These are phyloP conservation scores for Loris lydekkerianus DNA, from an alignment of 2,797 vertebrate species.

Conservation along the genomic window DNA sequence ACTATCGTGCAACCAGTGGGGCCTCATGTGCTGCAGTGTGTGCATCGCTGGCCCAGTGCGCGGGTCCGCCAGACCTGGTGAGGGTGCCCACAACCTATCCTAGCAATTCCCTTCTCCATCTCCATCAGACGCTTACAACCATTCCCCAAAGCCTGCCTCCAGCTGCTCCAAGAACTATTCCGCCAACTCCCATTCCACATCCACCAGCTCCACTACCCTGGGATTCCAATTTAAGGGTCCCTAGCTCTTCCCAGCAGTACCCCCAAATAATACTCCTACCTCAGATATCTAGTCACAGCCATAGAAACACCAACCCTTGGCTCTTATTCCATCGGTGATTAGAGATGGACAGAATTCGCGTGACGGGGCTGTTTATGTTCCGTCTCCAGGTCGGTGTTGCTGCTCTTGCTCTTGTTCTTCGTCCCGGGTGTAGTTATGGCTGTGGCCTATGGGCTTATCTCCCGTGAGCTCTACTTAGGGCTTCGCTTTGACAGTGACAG, in stretches of 20 bases:
- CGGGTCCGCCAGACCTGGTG: constrained; percentile 93
- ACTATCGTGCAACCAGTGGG: constrained; percentile 86
- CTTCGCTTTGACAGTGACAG: constrained; percentile 93
- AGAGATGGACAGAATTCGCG: fast-evolving
- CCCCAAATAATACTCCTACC: neutral
- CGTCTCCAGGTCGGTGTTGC: constrained; percentile 92
- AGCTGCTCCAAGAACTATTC: neutral
- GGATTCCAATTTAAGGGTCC: neutral
- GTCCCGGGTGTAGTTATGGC: constrained; percentile 96
- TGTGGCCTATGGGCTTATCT: constrained; percentile 96
- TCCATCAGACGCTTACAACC: neutral
- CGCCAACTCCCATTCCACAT: neutral
- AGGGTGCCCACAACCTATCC: constrained; percentile 76
- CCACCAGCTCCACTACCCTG: too few species aligned
- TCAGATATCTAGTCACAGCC: neutral
- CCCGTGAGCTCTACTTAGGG: constrained; percentile 95
- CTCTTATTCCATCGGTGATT: neutral
- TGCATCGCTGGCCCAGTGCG: constrained; percentile 92
- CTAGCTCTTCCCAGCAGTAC: neutral
- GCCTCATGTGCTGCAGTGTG: constrained; percentile 90
- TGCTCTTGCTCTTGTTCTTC: constrained; percentile 95
- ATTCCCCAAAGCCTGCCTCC: constrained; percentile 20
- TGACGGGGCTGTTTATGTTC: neutral
- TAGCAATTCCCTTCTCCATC: neutral
- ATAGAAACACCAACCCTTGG: neutral